Base-by-base conservation (phyloP, 2,888 invertebrate species). In the Mesoligia furuncula region DNA sequence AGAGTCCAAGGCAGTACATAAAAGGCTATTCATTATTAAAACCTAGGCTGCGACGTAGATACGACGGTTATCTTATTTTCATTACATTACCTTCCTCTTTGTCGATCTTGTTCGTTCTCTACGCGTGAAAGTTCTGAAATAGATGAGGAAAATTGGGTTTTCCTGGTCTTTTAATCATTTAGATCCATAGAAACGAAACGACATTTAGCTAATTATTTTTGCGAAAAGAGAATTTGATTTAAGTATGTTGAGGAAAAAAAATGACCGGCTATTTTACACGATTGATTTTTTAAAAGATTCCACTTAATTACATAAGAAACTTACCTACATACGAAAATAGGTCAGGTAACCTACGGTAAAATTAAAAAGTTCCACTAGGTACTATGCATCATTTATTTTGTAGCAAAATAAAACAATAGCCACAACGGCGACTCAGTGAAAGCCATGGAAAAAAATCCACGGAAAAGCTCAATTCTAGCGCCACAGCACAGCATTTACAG, bases 371-470 rank as follows among this genome's bases (percentile, higher is more conserved):
- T 71, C 15, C 57, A 36, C 57, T 51, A n/a, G n/a, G n/a, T n/a
- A 51, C 51, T 68, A 59, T 75, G 62, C 64, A 75, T 81, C 39
- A 81, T 83, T 75, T 75, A 75, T 72, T 84, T 70, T 67, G 20
- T 20, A 57, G 45, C n/a, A 24, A 73, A 71, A 61, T 69, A 62
- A 85, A 82, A 78, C 73, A 85, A 83, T 65, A 36, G 66, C 74
- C 72, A 42, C 66, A 69, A 36, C 62, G 59, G 68, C 54, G 69
- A 79, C 83, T 73, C 77, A 66, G 75, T 80, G 84, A 77, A 80
- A 75, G 65, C 75, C 73, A 62, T 66, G 71, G 59, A 73, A 80
- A 77, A 71, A 79, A 75, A 69, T 51, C 70, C 73, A 42, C 64
- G 73, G 65, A 69, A 84, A 86, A 73, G 72, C 79, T 86, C 64